A percentile compares a stretch with the other conserved stretches of the same genome.
phyloP scores from a whole-genome alignment of 2,888 invertebrate species.

The Drosophila borealis region DNA sequence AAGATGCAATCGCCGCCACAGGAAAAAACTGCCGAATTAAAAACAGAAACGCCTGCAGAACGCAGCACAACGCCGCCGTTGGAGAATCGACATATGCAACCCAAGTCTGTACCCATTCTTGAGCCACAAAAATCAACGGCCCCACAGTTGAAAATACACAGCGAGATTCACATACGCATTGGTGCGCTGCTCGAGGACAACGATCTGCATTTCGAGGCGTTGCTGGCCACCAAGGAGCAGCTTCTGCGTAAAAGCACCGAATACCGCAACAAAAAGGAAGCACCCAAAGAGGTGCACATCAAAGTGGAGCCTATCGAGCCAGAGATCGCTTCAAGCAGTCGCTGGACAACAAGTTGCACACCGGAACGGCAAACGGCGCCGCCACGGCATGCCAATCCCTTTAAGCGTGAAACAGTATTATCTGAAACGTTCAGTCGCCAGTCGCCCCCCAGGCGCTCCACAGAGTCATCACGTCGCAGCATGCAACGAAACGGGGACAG shows the following conservation, averaged over 20 bases:
- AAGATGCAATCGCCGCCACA: slow-evolving; percentile 3
- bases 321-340: background rate
- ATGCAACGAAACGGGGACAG: slow-evolving; percentile 43
- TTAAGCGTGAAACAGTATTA: slow-evolving; percentile 70
- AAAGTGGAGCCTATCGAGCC: slow-evolving; percentile 26
- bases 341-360: slow-evolving; percentile 7
- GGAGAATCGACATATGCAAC: slow-evolving; percentile 22
- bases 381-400: slow-evolving; percentile 50
- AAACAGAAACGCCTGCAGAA: slow-evolving; percentile 6
- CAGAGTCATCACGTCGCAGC: slow-evolving; percentile 18
- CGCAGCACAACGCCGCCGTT: slow-evolving; percentile 73
- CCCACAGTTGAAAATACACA: slow-evolving; percentile 36
- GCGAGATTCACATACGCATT: slow-evolving; percentile 80
- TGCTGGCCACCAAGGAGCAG: slow-evolving; percentile 66
- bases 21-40: slow-evolving; percentile 37
- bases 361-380: slow-evolving; percentile 4
- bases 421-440: slow-evolving; percentile 14
- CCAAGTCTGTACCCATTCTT: slow-evolving; percentile 3
- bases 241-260: slow-evolving; percentile 70
- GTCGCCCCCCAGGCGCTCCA: slow-evolving; percentile 22
- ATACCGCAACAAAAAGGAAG: slow-evolving; percentile 53
- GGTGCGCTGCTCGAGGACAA: slow-evolving; percentile 79
- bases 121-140: slow-evolving; percentile 38
- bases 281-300: slow-evolving; percentile 27
- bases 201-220: slow-evolving; percentile 72